Percentiles rank a stretch among this genome's conserved stretches.
These are phyloP conservation scores for Capreolus pygargus DNA, from an alignment of 2,113 vertebrate genomes.

Conservation along the genomic window DNA sequence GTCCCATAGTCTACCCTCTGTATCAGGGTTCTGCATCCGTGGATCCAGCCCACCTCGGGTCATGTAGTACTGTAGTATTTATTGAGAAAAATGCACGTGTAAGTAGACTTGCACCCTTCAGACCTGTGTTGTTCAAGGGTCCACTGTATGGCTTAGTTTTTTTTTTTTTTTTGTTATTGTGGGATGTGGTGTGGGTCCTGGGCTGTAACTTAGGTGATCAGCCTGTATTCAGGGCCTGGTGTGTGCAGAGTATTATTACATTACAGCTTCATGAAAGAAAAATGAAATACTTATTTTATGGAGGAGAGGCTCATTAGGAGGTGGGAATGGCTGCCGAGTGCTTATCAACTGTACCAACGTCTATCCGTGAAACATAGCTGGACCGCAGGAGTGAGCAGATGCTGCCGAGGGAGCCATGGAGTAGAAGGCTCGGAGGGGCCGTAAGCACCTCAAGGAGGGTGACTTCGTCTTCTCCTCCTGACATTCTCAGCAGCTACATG, in stretches of 20 bases:
- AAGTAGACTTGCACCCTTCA: not conserved
- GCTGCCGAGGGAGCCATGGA: fast-evolving
- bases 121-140: not conserved
- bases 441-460: not conserved
- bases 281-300: too few relatives aligned
- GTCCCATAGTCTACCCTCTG: not conserved
- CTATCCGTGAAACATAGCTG: fast-evolving
- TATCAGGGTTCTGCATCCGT: not conserved
- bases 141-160: not conserved
- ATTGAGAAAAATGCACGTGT: not conserved
- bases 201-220: not conserved
- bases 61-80: not conserved
- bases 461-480: fast-evolving
- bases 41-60: not conserved
- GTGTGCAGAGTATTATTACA: not conserved
- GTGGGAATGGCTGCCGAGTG: not conserved
- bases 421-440: not conserved
- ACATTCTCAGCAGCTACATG: not conserved
- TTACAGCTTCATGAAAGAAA: not conserved
- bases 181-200: not conserved
- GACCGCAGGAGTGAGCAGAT: not conserved
- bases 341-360: fast-evolving
- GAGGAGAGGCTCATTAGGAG: not conserved
- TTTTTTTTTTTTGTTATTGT: not conserved
- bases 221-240: not conserved